Base-by-base conservation (phyloP, 2,113 vertebrate genomes). In the Athene cunicularia region DNA sequence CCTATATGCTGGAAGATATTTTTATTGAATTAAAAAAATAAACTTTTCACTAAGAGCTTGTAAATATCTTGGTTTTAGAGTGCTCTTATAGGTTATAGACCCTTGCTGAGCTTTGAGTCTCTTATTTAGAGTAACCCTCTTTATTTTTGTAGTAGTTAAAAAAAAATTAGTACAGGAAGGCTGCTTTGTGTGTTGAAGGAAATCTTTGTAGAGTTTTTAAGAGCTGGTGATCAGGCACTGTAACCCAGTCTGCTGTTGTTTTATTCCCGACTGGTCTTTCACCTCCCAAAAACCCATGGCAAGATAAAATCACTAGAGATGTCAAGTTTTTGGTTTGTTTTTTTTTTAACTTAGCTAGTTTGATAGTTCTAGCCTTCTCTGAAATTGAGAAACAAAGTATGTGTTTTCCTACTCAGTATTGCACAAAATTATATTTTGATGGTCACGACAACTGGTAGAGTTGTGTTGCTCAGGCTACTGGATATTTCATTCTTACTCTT, bases 371-470 rank as follows among this genome's bases (percentile, higher is more conserved):
- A 24, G 28, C 21, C 5, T 45, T 62, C 39, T 18, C 47, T 28
- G 58, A 63, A 58, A 53, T 11, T 28, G 37, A 33, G 53, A 63
- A 64, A 8, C 6, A 41, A 50, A 6, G 9, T 41, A 5, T 77
- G 5, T n/a, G 17, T 67, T 63, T 33, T 28, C 14, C 3, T 47
- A 3, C 9, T 28, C 1, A 1, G 8, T 55, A 13, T 14, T 45
- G 21, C 47, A 72, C 41, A 18, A 16, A 62, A 14, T 20, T 1
- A 2, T 75, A 4, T 39, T n/a, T 64, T 49, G 21, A 14, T 62
- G 32, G 18, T 73, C 11, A 20, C 12, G 49, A 68, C 43, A 86
- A 43, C 27, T 14, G 26, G 19, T 1, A 43, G 45, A 80, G n/a
- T 21, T 76, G 14, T 20, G 4, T 56, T 63, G 28, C 16, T 37